These are phyloP conservation scores for Brienomyrus brachyistius DNA, from an alignment of 2,113 vertebrate genomes.

Conservation along the genomic window DNA sequence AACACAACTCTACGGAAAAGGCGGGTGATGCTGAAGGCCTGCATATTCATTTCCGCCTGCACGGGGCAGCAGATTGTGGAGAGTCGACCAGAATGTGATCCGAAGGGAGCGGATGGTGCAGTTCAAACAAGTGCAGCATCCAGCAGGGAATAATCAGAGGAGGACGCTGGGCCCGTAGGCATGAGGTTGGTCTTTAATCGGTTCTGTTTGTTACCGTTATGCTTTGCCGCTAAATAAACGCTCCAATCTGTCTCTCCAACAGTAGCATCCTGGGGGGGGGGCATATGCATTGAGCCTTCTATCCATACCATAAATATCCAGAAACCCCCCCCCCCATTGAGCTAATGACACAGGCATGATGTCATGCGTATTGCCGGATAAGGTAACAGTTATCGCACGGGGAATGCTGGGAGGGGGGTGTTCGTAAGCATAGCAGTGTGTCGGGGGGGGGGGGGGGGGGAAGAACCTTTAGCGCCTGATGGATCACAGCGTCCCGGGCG, in stretches of 20 bases:
- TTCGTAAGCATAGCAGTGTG: neutral
- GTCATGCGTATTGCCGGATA: neutral
- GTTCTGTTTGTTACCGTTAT: neutral
- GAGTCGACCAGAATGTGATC: neutral
- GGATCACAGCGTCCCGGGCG: neutral
- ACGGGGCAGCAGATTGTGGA: neutral
- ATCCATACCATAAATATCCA: neutral
- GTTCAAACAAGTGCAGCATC: neutral
- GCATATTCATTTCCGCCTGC: neutral
- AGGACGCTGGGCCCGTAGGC: neutral
- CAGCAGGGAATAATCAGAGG: neutral
- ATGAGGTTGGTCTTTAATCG: neutral
- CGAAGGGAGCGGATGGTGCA: neutral
- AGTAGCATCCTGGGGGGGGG: neutral
- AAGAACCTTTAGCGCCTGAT: neutral
- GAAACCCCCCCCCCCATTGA: neutral
- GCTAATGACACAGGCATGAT: neutral
- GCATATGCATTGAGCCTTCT: neutral
- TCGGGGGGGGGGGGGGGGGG: neutral
- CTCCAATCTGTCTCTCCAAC: neutral
- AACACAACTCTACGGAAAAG: too few relatives aligned
- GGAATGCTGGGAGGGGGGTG: neutral
- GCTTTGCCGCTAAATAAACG: neutral
- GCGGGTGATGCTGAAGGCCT: too few relatives aligned
- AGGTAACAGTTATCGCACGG: neutral